Conservation (phyloP, 1,140 invertebrate genomes). For the Bombus huntii region DNA sequence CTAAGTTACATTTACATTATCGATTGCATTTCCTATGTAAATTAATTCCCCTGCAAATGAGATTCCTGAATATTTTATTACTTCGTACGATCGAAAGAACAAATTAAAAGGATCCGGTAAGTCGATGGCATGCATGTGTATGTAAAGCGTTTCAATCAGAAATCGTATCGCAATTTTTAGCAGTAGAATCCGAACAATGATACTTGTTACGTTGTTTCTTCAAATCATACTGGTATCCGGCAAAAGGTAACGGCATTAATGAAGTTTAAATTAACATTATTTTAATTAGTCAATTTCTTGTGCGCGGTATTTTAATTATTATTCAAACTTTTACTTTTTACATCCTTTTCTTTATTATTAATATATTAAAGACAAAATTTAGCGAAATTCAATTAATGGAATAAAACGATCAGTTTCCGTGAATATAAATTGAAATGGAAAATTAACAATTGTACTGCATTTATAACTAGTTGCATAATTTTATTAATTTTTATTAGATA, state of each 20-base stretch:
- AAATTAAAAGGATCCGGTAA: not conserved
- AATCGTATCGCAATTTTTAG: not conserved
- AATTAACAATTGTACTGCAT: not conserved
- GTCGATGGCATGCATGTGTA: not conserved
- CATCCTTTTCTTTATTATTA: not conserved
- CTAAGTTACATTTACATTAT: conserved; percentile 8
- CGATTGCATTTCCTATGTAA: not conserved
- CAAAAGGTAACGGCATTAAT: conserved; percentile 16
- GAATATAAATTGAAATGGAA: not conserved
- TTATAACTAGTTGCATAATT: not conserved
- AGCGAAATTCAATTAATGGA: not conserved
- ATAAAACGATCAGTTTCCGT: not conserved
- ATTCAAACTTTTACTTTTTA: not conserved
- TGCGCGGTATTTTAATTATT: not conserved
- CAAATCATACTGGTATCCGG: not conserved
- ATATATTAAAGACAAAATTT: not conserved
- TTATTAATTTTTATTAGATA: not conserved
- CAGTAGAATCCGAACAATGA: not conserved
- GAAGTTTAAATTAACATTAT: not conserved
- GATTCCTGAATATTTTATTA: conserved; percentile 14
- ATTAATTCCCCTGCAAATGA: not conserved
- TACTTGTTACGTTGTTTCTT: not conserved
- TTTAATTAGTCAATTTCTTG: not conserved
- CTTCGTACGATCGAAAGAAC: not conserved
- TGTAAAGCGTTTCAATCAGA: not conserved